A percentile compares a stretch with the other conserved stretches of the same genome.
phyloP scores from a whole-genome alignment of 2,113 vertebrate species.

The Paradisaea rubra region DNA sequence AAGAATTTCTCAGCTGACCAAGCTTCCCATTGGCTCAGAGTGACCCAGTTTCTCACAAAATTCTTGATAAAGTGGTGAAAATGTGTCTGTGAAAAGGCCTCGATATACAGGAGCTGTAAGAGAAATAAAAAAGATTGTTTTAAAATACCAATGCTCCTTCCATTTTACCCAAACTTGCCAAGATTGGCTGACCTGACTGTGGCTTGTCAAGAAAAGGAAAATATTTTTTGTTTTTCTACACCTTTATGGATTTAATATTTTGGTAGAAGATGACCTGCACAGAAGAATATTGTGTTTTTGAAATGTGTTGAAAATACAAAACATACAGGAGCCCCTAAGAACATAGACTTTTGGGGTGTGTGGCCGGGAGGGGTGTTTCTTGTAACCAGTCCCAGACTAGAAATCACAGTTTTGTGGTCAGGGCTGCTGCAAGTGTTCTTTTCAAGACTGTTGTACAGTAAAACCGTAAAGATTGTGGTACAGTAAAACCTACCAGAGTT shows the following conservation, averaged over 20 bases:
- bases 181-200: neutral
- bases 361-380: neutral
- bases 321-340: neutral
- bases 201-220: neutral
- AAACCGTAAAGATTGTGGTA: neutral
- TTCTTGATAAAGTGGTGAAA: neutral
- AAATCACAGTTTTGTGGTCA: neutral
- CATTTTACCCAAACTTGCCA: neutral
- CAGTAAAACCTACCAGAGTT: neutral
- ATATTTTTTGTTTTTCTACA: neutral
- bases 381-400: neutral
- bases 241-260: neutral
- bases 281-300: neutral
- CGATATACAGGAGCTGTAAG: neutral
- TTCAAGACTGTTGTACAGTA: neutral
- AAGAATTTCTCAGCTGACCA: neutral
- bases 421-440: neutral
- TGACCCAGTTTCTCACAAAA: neutral
- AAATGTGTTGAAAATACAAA: neutral
- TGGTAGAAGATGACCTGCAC: neutral
- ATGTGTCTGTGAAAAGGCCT: neutral
- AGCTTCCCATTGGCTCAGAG: neutral
- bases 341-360: neutral
- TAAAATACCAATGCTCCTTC: neutral
- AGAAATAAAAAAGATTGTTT: neutral